phyloP scores from a whole-genome alignment of 2,888 invertebrate genomes.

The Nemotelus nigrinus region DNA sequence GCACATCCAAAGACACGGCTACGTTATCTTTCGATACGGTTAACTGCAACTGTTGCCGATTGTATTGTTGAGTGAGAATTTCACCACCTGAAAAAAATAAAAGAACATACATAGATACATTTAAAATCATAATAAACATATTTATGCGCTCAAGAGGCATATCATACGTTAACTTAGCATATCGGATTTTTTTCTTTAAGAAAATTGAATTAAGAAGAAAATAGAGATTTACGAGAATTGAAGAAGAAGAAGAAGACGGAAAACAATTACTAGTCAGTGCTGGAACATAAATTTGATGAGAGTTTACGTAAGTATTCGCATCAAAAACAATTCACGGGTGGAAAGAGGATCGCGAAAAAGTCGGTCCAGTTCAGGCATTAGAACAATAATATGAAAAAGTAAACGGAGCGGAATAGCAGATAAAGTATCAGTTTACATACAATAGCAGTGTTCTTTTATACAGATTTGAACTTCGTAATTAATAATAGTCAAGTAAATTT shows the following conservation, averaged over 20 bases:
- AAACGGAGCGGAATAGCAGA: too few relatives aligned
- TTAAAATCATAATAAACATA: background rate
- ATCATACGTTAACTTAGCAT: too few relatives aligned
- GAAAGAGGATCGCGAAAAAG: slow-evolving; percentile 7
- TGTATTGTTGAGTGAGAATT: slow-evolving; percentile 75
- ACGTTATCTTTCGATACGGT: slow-evolving; percentile 71
- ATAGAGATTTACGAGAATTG: too few relatives aligned
- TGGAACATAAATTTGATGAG: slow-evolving; percentile 15
- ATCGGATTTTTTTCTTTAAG: too few relatives aligned
- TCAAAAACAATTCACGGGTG: slow-evolving; percentile 5
- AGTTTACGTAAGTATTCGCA: slow-evolving; percentile 24
- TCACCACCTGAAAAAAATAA: slow-evolving; percentile 69
- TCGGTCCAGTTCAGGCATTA: too few relatives aligned
- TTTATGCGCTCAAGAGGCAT: too few relatives aligned
- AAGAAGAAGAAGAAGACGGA: background rate
- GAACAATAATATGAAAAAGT: too few relatives aligned
- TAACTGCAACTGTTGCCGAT: slow-evolving; percentile 71
- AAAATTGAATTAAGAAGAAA: too few relatives aligned
- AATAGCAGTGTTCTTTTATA: too few relatives aligned
- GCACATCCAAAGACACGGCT: slow-evolving; percentile 70
- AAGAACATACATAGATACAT: slow-evolving; percentile 40
- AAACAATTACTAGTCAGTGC: background rate
- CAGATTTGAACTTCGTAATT: too few relatives aligned
- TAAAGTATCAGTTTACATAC: too few relatives aligned
- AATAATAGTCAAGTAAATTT: too few relatives aligned